Base-by-base conservation (phyloP, 2,113 vertebrate species). In the Istiophorus platypterus region DNA sequence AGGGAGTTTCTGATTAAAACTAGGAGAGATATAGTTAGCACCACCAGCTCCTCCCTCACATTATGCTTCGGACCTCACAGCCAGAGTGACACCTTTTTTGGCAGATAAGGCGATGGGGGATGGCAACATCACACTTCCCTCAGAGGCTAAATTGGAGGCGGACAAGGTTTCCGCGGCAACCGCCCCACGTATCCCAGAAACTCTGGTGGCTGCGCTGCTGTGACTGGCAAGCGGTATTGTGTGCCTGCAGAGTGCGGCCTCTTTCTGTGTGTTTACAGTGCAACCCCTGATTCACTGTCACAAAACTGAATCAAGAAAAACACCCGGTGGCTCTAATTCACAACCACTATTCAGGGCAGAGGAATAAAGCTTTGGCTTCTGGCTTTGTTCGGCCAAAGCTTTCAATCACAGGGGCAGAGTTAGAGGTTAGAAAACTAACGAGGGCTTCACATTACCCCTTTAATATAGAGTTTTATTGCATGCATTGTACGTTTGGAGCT, bases 221-320 rank as follows among this genome's bases (percentile, higher is more conserved):
- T 83, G 92, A 88, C 37, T 89, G 84, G 78, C 86, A 80, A 22
- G 69, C 5, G 1, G 68, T 1, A 82, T 89, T 90, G 86, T 92
- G 68, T 7, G 29, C 17, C 71, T 42, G 59, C 79, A 15, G 31
- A 80, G 66, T 20, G 29, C 24, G 31, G 45, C 81, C 72, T 72
- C 85, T 77, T 39, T 86, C 54, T 29, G 72, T 82, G 74, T 54
- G 61, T 84, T 81, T 80, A 80, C 56, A 70, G 42, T 31, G 62
- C 59, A 82, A 57, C 24, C 78, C 31, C 66, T 52, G 72, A 84
- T 34, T 86, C 78, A 81, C 2, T 68, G 80, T 85, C 71, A 67
- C 58, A 56, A 42, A 18, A 69, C 34, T 39, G 47, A 84, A 70
- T 81, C 10, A 39, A 63, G 68, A 78, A 59, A 72, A 78, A 31